phyloP scores from a whole-genome alignment of 2,113 vertebrate species.

The Notothenia rossii region DNA sequence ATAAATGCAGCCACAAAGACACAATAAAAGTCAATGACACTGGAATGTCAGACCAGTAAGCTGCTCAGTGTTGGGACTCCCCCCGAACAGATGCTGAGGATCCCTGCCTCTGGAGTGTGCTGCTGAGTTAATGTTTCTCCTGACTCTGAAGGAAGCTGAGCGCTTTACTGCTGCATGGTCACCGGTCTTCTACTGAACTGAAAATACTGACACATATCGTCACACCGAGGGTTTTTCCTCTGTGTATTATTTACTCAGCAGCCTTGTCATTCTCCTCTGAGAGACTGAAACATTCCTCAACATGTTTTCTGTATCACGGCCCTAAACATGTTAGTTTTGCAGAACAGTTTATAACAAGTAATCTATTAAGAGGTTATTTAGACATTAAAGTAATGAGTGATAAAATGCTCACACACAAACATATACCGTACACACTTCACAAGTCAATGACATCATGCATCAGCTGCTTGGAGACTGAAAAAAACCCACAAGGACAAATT shows the following conservation, averaged over 20 bases:
- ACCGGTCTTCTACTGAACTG: not conserved
- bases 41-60: constrained; percentile 15
- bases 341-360: not conserved
- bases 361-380: not conserved
- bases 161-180: not conserved
- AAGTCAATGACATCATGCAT: not conserved
- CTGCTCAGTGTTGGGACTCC: not conserved
- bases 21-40: not conserved
- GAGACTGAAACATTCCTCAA: not conserved
- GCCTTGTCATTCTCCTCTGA: not conserved
- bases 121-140: not conserved
- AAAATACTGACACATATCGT: not conserved
- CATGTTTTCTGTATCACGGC: not conserved
- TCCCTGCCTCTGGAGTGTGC: not conserved
- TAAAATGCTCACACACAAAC: not conserved
- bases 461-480: not conserved
- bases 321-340: not conserved
- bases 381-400: not conserved
- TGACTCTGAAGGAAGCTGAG: not conserved
- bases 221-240: constrained; percentile 9
- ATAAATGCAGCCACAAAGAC: not conserved
- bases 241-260: not conserved
- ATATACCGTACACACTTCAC: not conserved
- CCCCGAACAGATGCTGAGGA: not conserved
- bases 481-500: not conserved